These are phyloP conservation scores for Bombus haemorrhoidalis DNA, from an alignment of 1,140 invertebrate species.

Conservation along the genomic window DNA sequence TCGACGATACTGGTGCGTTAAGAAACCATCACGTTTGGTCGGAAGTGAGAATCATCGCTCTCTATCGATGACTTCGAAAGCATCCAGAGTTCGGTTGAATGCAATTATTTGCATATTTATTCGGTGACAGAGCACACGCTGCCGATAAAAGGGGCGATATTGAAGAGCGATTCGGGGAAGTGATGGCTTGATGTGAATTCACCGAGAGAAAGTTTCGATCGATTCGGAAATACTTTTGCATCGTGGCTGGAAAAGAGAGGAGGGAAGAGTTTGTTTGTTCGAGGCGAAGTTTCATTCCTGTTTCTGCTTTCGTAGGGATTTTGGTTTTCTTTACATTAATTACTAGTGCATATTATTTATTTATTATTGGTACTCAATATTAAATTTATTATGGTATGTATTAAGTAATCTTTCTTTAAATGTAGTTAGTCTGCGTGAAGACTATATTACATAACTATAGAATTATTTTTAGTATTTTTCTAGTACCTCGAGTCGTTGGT, in stretches of 20 bases:
- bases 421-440: too few species aligned
- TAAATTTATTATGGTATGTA: too few species aligned
- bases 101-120: conserved; percentile 59
- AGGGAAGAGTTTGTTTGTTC: neutral
- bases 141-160: conserved; percentile 8
- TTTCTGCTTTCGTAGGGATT: too few species aligned
- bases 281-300: neutral
- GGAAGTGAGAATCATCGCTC: neutral
- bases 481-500: too few species aligned
- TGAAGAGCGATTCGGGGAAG: neutral
- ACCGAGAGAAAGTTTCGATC: conserved; percentile 3
- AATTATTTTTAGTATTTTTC: too few species aligned
- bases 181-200: neutral
- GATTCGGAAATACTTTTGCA: neutral
- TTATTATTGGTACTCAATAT: too few species aligned
- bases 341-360: too few species aligned
- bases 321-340: too few species aligned
- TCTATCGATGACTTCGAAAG: conserved; percentile 9
- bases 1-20: neutral
- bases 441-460: too few species aligned
- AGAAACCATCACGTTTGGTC: neutral
- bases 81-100: conserved; percentile 4
- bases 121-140: neutral
- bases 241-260: neutral
- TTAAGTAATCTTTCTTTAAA: too few species aligned